Evolutionary conservation across 1,140 invertebrate species (phyloP).

Genomic region (Spodoptera litura): DNA sequence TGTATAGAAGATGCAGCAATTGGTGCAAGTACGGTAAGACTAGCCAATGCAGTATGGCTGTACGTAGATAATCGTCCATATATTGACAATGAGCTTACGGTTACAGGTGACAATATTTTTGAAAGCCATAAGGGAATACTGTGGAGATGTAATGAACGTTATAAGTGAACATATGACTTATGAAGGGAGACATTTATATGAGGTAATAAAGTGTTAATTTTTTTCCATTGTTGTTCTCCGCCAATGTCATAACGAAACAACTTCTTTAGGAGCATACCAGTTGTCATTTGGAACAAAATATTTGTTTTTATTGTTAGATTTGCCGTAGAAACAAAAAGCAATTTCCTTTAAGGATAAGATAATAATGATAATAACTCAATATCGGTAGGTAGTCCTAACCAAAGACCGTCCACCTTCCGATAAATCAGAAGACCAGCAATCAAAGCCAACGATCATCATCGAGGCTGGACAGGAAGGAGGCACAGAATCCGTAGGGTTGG

Average conservation of each 20-base stretch:
- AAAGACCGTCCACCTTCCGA: neutral
- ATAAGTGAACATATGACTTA: constrained; percentile 55
- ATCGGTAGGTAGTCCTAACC: neutral
- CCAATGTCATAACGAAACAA: too few species aligned
- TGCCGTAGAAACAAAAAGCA: too few species aligned
- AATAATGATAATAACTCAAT: neutral
- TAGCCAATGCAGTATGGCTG: too few species aligned
- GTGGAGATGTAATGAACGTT: constrained; percentile 60
- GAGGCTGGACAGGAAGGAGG: constrained; percentile 75
- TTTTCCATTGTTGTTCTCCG: neutral
- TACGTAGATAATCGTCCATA: neutral
- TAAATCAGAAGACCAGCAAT: constrained; percentile 9
- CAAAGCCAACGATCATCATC: constrained; percentile 64
- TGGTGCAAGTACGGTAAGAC: constrained; percentile 65
- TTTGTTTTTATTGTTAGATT: too few species aligned
- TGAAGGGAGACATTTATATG: constrained; percentile 69
- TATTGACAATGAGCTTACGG: constrained; percentile 16
- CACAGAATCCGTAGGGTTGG: constrained; percentile 60
- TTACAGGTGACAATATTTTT: constrained; percentile 73
- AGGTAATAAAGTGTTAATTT: constrained; percentile 58
- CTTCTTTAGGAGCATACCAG: too few species aligned
- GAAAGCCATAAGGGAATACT: constrained; percentile 68
- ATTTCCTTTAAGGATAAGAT: neutral
- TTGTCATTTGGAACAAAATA: too few species aligned
- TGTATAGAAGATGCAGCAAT: constrained; percentile 71